Percentiles rank a stretch among this genome's conserved stretches.
Conservation (phyloP, 2,113 vertebrate genomes). For the Carassius gibelio region DNA sequence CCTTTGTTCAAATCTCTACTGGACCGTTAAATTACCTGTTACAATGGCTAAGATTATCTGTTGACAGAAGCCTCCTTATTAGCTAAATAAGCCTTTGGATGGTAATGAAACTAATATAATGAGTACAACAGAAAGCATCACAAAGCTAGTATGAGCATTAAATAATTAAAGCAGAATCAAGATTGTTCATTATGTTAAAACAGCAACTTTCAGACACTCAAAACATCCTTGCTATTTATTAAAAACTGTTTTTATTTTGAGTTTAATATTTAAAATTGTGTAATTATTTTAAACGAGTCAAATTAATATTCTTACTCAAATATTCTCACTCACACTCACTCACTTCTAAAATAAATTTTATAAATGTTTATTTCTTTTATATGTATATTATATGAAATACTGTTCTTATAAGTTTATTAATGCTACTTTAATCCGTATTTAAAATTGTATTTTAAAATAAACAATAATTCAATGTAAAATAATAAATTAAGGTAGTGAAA, state of each 20-base stretch:
- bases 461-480: no score
- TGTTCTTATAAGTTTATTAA: no score
- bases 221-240: neutral
- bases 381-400: neutral
- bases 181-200: neutral
- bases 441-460: no score
- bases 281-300: neutral
- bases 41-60: slow-evolving; percentile 8
- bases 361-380: neutral
- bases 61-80: slow-evolving; percentile 35
- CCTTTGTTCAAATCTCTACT: slow-evolving; percentile 32
- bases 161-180: slow-evolving; percentile 2
- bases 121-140: neutral
- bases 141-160: neutral
- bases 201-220: neutral
- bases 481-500: no score
- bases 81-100: slow-evolving; percentile 22
- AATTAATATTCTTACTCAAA: neutral
- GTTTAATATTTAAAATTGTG: neutral
- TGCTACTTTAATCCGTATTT: no score
- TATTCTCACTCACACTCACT: no score
- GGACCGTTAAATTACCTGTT: slow-evolving; percentile 32
- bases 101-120: slow-evolving; percentile 28
- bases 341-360: neutral
- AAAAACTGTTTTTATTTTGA: neutral